Evolutionary conservation across 2,888 invertebrate species (phyloP).

Genomic region (Epinotia ramella): DNA sequence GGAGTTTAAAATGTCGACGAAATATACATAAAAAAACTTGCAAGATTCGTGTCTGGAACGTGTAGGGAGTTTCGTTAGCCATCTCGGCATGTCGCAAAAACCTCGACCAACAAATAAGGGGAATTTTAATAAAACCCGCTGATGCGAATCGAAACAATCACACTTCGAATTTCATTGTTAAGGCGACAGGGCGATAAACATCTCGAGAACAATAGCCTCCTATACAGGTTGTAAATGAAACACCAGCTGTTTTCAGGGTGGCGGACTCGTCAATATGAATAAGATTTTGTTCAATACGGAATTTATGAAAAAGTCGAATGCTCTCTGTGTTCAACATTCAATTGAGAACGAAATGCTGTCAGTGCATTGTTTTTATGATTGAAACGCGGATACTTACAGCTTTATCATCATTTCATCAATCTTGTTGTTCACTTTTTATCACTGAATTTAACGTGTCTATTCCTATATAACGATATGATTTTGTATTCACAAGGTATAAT

Average conservation of each 20-base stretch:
- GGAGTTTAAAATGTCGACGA: slow-evolving; percentile 56
- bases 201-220: slow-evolving; percentile 59
- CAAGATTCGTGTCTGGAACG: slow-evolving; percentile 46
- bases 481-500: not conserved
- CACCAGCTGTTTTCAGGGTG: slow-evolving; percentile 46
- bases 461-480: not conserved
- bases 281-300: slow-evolving; percentile 44
- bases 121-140: slow-evolving; percentile 74
- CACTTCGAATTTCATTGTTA: slow-evolving; percentile 67
- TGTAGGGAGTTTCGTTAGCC: slow-evolving; percentile 58
- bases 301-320: slow-evolving; percentile 44
- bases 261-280: slow-evolving; percentile 44
- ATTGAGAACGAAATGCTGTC: slow-evolving; percentile 27
- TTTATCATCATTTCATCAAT: slow-evolving; percentile 25
- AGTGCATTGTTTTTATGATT: slow-evolving; percentile 42
- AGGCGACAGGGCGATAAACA: slow-evolving; percentile 63
- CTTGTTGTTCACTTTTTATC: slow-evolving; percentile 21
- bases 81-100: slow-evolving; percentile 58
- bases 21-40: slow-evolving; percentile 52
- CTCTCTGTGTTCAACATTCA: slow-evolving; percentile 33
- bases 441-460: not conserved
- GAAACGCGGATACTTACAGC: slow-evolving; percentile 30
- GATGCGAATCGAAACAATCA: slow-evolving; percentile 72
- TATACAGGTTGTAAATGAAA: slow-evolving; percentile 47
- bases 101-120: slow-evolving; percentile 63